These are phyloP conservation scores for Caenorhabditis drosophilae DNA, from an alignment of 2,888 invertebrate species.

Conservation along the genomic window DNA sequence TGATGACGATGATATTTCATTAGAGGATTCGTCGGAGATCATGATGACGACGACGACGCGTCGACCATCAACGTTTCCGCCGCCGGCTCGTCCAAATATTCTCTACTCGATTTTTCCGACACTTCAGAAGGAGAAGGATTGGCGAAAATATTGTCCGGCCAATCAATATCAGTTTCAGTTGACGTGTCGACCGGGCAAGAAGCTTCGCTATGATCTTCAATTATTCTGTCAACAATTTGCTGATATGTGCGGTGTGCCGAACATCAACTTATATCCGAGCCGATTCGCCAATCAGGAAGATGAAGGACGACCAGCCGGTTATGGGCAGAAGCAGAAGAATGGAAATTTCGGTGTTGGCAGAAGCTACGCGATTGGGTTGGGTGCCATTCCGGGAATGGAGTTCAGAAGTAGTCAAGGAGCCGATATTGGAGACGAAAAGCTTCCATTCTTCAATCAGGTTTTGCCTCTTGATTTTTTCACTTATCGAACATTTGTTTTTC, in stretches of 20 bases:
- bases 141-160: conserved; percentile 55
- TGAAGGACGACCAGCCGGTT: conserved; percentile 58
- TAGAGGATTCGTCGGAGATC: conserved; percentile 18
- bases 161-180: conserved; percentile 62
- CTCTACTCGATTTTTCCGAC: conserved; percentile 56
- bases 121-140: conserved; percentile 55
- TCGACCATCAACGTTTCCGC: conserved; percentile 6
- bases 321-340: conserved; percentile 64
- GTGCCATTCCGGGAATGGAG: conserved; percentile 56
- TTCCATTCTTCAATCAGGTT: conserved; percentile 57
- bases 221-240: conserved; percentile 62
- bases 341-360: conserved; percentile 59
- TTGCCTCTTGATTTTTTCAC: too few relatives aligned
- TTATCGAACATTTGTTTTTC: too few relatives aligned
- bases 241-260: conserved; percentile 61
- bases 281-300: conserved; percentile 37
- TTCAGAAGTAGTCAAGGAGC: conserved; percentile 47
- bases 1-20: conserved; percentile 23
- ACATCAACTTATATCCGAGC: conserved; percentile 54
- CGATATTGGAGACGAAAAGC: conserved; percentile 51
- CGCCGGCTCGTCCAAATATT: conserved; percentile 39
- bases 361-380: conserved; percentile 59
- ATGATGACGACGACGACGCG: conserved; percentile 11
- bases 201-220: conserved; percentile 60
- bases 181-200: conserved; percentile 62